Base-by-base conservation (phyloP, 1,140 invertebrate species). In the Gonatopus flavifemur region DNA sequence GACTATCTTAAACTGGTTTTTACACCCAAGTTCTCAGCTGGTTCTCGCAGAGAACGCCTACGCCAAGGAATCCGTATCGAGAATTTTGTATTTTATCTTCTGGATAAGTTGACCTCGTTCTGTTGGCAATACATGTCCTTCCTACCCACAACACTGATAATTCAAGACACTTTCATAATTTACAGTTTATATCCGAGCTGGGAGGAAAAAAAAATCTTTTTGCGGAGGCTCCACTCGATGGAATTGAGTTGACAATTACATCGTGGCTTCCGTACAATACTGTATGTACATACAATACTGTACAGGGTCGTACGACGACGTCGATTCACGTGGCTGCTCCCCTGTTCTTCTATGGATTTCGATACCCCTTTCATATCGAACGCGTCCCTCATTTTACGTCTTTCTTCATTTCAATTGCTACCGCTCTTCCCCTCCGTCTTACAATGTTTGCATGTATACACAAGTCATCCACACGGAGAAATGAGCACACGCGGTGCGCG, bases 101-200 rank as follows among this genome's bases (percentile, higher is more conserved):
- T 16, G 15, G 9, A 31, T 36, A 15, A n/a, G 16, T 32, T 22
- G 22, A 49, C 19, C 32, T 47, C 45, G 35, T 38, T 30, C 13
- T 13, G 18, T 13, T 24, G 22, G 18, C n/a, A n/a, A n/a, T 6
- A 43, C 37, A 35, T 31, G 45, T 54, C 19, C 44, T 42, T 25
- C 33, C 45, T 40, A 40, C 59, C 56, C 62, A 64, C 59, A 57
- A 52, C 58, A 59, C 19, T 59, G 60, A 63, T 25, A 52, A 50
- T 47, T 31, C 28, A n/a, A n/a, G n/a, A n/a, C n/a, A n/a, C n/a
- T n/a, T n/a, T n/a, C n/a, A n/a, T n/a, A n/a, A n/a, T n/a, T n/a
- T n/a, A n/a, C n/a, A n/a, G n/a, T n/a, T n/a, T n/a, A n/a, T n/a
- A n/a, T n/a, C n/a, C n/a, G 25, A 28, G 25, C 12, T 12, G 25